phyloP scores from a whole-genome alignment of 1,140 invertebrate genomes.

The Bombus huntii region DNA sequence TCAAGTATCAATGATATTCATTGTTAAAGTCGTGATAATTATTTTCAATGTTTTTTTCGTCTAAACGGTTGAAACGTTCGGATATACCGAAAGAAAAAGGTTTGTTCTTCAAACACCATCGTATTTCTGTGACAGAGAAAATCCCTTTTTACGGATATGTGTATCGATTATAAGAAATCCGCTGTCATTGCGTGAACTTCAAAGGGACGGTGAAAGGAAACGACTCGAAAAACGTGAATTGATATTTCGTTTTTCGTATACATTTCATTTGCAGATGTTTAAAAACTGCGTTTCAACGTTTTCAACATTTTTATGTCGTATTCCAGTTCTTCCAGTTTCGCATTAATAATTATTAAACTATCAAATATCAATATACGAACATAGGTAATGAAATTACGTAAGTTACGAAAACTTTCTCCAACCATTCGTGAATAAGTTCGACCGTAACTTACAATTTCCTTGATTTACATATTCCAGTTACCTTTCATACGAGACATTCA shows the following conservation, averaged over 20 bases:
- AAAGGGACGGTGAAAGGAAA: background rate
- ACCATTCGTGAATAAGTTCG: background rate
- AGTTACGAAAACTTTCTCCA: no score
- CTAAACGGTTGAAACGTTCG: background rate
- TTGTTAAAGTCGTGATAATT: background rate
- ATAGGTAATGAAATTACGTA: no score
- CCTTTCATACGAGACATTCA: no score
- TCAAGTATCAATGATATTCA: background rate
- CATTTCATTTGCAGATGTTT: background rate
- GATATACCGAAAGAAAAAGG: background rate
- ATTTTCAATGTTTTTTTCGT: background rate
- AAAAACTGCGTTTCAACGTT: background rate
- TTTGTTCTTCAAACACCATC: background rate
- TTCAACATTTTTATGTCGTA: background rate
- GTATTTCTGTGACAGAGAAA: background rate
- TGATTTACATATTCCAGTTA: background rate
- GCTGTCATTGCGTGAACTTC: background rate
- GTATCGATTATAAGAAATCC: constrained; percentile 7
- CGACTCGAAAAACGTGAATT: background rate
- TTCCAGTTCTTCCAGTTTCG: no score
- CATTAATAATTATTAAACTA: no score
- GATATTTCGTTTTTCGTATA: background rate
- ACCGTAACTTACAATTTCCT: background rate
- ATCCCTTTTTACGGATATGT: background rate
- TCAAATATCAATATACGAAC: no score